A percentile compares a stretch with the other conserved stretches of the same genome.
Evolutionary conservation across 2,888 invertebrate species (phyloP).

Genomic region (Caenorhabditis sp.): DNA sequence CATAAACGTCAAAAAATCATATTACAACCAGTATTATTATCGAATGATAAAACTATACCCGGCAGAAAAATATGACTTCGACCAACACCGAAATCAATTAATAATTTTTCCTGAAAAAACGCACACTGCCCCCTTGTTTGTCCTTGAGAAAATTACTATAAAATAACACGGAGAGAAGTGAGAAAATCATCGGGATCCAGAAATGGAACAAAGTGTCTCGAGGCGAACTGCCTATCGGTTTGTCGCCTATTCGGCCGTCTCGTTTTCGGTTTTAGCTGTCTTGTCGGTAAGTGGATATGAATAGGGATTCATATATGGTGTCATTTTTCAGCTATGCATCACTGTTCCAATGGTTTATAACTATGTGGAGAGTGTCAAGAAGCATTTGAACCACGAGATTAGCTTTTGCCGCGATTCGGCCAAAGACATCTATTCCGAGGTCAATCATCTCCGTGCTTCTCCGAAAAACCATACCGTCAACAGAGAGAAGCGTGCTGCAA

Average conservation of each 20-base stretch:
- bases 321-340: conserved; percentile 14
- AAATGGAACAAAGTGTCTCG: not conserved
- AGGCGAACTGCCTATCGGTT: not conserved
- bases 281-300: not conserved
- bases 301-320: too few relatives aligned
- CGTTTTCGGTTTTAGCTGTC: conserved; percentile 5
- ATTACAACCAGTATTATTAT: too few relatives aligned
- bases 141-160: too few relatives aligned
- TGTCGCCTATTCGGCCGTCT: not conserved
- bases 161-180: too few relatives aligned
- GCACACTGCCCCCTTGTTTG: too few relatives aligned
- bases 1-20: too few relatives aligned
- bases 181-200: too few relatives aligned
- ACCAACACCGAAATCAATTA: too few relatives aligned
- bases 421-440: conserved; percentile 51
- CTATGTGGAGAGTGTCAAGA: conserved; percentile 35
- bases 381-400: conserved; percentile 32
- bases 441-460: conserved; percentile 32
- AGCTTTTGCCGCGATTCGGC: conserved; percentile 38
- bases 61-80: too few relatives aligned
- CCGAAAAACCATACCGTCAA: conserved; percentile 10
- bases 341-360: conserved; percentile 33
- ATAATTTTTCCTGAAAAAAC: too few relatives aligned
- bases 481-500: not conserved
- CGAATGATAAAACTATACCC: too few relatives aligned